phyloP scores from a whole-genome alignment of 2,888 invertebrate genomes.

The Drosophila parthenogenetica region DNA sequence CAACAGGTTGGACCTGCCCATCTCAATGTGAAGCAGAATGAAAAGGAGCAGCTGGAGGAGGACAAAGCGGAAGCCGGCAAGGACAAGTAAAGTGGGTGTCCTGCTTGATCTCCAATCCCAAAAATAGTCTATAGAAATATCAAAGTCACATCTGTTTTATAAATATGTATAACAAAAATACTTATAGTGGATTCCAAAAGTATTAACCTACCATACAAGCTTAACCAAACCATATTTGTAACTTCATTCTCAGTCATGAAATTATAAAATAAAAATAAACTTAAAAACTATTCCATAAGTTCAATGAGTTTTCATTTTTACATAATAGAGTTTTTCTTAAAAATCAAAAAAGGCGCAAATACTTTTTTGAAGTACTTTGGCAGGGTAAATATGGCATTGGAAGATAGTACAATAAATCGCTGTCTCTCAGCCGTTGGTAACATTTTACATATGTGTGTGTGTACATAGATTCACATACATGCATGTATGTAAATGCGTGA shows the following conservation, averaged over 20 bases:
- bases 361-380: neutral
- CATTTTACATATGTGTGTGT: too few relatives aligned
- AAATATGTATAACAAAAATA: slow-evolving; percentile 11
- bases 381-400: too few relatives aligned
- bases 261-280: slow-evolving; percentile 15
- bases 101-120: slow-evolving; percentile 9
- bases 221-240: neutral
- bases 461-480: too few relatives aligned
- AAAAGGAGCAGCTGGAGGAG: slow-evolving; percentile 30
- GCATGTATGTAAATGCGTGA: too few relatives aligned
- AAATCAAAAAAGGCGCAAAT: too few relatives aligned
- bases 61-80: slow-evolving; percentile 18
- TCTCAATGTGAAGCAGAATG: slow-evolving; percentile 75
- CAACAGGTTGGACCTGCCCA: slow-evolving; percentile 88
- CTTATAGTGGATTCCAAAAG: slow-evolving; percentile 2
- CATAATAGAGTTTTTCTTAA: too few relatives aligned
- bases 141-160: slow-evolving; percentile 59
- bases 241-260: neutral
- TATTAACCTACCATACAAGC: neutral
- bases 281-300: neutral
- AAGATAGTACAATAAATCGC: too few relatives aligned
- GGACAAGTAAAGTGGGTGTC: slow-evolving; percentile 42
- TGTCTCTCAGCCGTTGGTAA: too few relatives aligned
- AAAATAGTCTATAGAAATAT: slow-evolving; percentile 35
- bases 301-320: neutral